These are phyloP conservation scores for Anthoptus insignis DNA, from an alignment of 2,888 invertebrate genomes.

Conservation along the genomic window DNA sequence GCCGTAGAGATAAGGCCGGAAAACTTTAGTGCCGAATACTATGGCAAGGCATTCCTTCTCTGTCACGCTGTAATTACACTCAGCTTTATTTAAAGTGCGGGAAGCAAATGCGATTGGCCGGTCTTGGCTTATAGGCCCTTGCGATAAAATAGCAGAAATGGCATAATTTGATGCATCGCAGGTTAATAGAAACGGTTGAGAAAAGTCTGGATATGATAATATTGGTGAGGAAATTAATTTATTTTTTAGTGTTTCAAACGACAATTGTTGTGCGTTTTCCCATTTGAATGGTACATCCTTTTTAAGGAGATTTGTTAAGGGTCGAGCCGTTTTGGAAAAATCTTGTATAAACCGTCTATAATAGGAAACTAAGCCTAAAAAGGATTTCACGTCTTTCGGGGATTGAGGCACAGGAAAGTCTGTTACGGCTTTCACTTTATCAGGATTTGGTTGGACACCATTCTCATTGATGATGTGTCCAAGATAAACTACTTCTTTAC, in stretches of 20 bases:
- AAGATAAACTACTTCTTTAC: conserved; percentile 43
- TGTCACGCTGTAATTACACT: conserved; percentile 5
- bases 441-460: conserved; percentile 52
- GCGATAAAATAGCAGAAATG: conserved; percentile 37
- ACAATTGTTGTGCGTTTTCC: conserved; percentile 37
- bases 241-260: conserved; percentile 45
- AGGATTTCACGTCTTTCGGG: conserved; percentile 45
- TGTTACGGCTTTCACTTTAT: conserved; percentile 41
- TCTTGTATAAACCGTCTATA: conserved; percentile 61
- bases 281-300: conserved; percentile 43
- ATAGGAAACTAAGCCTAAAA: conserved; percentile 61
- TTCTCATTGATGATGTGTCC: conserved; percentile 52
- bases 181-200: background rate
- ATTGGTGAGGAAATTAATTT: conserved; percentile 18
- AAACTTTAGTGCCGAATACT: background rate
- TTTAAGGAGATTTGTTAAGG: conserved; percentile 35
- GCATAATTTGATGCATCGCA: background rate
- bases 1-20: background rate
- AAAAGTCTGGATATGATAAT: background rate
- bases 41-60: background rate
- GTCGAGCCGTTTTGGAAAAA: conserved; percentile 52
- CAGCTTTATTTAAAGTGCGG: conserved; percentile 8
- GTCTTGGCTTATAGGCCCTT: conserved; percentile 47
- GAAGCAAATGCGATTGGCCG: conserved; percentile 41
- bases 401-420: conserved; percentile 41